Evolutionary conservation across 2,888 invertebrate species (phyloP), one percentile per base, ranked within the genome.

Genomic region (Hydrotaea cyrtoneurina): DNA sequence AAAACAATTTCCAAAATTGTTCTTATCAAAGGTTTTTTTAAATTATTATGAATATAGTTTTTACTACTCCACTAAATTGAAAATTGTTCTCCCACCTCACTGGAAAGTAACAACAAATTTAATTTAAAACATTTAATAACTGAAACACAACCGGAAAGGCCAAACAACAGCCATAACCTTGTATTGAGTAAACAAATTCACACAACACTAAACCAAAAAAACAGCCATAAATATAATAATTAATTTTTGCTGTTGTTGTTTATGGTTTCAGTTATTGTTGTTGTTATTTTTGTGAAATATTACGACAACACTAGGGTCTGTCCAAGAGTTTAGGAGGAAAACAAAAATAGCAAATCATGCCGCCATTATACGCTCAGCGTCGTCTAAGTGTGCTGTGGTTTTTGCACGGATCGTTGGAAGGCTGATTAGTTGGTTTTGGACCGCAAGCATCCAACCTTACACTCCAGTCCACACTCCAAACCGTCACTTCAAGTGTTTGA

Each of bases 401-500:
- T 3, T 2, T 15, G 43, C 43, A 43, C 10, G 43, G 5, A 7
- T 26, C 26, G 15, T 4, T 23, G 26, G 19, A 13, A 15, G 23
- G 23, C 13, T 59, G 59, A 15, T 23, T 59, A 26, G 23, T 59
- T 26, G 59, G 55, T 21, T 55, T 57, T 15, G 23, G 59, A 26
- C 23, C 26, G 50, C 3, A 26, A 71, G 15, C n/a, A 11, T 26
- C 21, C 39, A 64, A 62, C 39, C 71, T 77, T 43, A 71, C 57
- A 74, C 59, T 57, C 55, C n/a, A n/a, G n/a, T n/a, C n/a, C n/a
- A n/a, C n/a, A 66, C 57, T 59, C 26, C 26, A 11, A 59, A 26
- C 11, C 26, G 15, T 23, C 26, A 62, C 50, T 53, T 57, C 31
- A 82, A 82, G 77, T 74, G 59, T 73, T 66, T 78, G 77, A 57